Percentiles rank a stretch among this genome's conserved stretches.
Conservation (phyloP, 2,797 vertebrate species). For the Geotrypetes seraphini region DNA sequence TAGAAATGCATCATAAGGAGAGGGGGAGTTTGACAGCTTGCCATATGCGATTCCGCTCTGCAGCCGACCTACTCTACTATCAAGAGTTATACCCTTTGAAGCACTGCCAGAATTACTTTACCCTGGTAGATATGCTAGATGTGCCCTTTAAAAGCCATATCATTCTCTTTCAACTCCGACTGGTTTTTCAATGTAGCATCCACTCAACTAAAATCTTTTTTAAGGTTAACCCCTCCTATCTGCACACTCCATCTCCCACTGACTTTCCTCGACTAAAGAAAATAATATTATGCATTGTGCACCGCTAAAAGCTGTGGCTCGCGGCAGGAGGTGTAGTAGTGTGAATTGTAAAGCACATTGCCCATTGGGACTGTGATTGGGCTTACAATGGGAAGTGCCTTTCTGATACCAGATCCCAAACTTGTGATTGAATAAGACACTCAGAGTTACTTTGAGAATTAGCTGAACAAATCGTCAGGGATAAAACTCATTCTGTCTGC, state of each 20-base stretch:
- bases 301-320: too few relatives aligned
- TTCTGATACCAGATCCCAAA: too few relatives aligned
- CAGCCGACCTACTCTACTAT: conserved; percentile 75
- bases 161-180: conserved; percentile 63
- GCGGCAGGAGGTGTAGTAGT: too few relatives aligned
- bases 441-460: too few relatives aligned
- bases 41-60: conserved; percentile 88
- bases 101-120: conserved; percentile 66
- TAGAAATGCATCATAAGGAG: conserved; percentile 85
- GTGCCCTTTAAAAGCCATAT: conserved; percentile 69
- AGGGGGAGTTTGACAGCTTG: conserved; percentile 76
- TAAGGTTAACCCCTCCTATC: conserved; percentile 52
- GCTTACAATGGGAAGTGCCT: too few relatives aligned
- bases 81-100: conserved; percentile 76
- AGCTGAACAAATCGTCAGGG: too few relatives aligned
- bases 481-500: too few relatives aligned
- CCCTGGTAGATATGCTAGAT: conserved; percentile 60
- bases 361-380: too few relatives aligned
- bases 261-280: conserved; percentile 19
- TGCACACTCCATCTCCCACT: conserved; percentile 10
- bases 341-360: too few relatives aligned
- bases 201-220: conserved; percentile 65
- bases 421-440: conserved; percentile 8
- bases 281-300: too few relatives aligned
- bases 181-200: conserved; percentile 65